Base-by-base conservation (phyloP, 2,888 invertebrate species). In the Drosophila colorata region DNA sequence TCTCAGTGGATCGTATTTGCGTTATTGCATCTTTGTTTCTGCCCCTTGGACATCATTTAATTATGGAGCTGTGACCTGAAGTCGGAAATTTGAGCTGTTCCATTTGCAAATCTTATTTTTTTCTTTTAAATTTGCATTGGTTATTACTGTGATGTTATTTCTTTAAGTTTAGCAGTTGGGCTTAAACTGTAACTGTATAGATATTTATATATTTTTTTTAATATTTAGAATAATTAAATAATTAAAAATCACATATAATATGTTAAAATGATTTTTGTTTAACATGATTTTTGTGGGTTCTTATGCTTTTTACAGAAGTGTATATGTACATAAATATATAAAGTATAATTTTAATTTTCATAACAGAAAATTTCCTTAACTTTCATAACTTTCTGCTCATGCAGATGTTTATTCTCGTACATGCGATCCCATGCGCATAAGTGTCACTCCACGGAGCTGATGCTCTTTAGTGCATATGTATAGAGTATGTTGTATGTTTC, bases 401-500 rank as follows among this genome's bases (percentile, higher is more conserved):
- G 20, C 31, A 41, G 44, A 44, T 49, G 35, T 35, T 43, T 49
- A 35, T 35, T 13, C 31, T 33, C 18, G n/a, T 41, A 58, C 49
- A 48, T 43, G 63, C 49, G 49, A 46, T 65, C 70, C 74, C 69
- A 69, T 71, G 67, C 57, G 78, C 78, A 66, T 60, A 75, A 64
- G 67, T 73, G 65, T 52, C 44, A 59, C 55, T 77, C 52, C 40
- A 31, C 28, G 58, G 52, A 40, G 37, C 44, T 46, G 60, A 57
- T 55, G 53, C 53, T 49, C 43, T 31, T n/a, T n/a, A 20, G 28
- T 23, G 23, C n/a, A 35, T 44, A 58, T 16, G 28, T 28, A 9
- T 2, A 49, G 64, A 23, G 47, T 47, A 46, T 49, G 44, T 56
- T 41, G 74, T 70, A 64, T 75, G 87, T 75, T 84, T 66, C 74